A percentile compares a stretch with the other conserved stretches of the same genome.
These are phyloP conservation scores for Ceratosolen solmsi DNA, from an alignment of 1,140 invertebrate species.

Conservation along the genomic window DNA sequence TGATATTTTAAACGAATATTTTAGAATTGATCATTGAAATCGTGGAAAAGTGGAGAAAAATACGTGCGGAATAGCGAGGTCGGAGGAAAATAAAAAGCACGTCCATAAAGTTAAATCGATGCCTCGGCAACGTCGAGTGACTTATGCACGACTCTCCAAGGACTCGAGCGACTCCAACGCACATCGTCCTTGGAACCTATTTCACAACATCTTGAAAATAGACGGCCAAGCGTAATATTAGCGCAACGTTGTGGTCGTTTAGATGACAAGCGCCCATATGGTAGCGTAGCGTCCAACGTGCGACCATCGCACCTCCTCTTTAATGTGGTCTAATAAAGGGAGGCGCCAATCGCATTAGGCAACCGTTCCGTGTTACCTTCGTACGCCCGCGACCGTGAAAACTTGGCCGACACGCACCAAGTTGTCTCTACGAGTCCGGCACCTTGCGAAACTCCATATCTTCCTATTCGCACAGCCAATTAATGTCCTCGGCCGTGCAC, in stretches of 20 bases:
- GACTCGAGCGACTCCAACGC: too few relatives aligned
- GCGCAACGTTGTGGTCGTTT: background rate
- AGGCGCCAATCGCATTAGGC: constrained; percentile 63
- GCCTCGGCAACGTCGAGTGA: too few relatives aligned
- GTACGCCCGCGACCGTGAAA: too few relatives aligned
- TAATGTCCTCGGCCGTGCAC: background rate
- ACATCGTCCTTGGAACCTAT: too few relatives aligned
- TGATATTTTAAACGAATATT: background rate
- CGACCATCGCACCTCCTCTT: constrained; percentile 58
- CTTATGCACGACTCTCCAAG: too few relatives aligned
- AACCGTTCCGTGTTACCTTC: background rate
- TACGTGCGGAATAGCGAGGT: background rate
- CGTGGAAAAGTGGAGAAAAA: background rate
- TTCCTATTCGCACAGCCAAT: background rate
- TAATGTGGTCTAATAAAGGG: constrained; percentile 65
- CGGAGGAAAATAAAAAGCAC: background rate
- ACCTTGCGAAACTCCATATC: constrained; percentile 26
- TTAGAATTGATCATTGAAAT: background rate
- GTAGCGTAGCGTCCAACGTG: constrained; percentile 50
- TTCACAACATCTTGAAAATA: background rate
- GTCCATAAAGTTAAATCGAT: background rate
- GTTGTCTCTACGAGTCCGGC: background rate
- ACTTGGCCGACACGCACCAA: background rate
- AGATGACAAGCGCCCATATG: background rate
- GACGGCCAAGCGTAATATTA: background rate